Base-by-base conservation (phyloP, 2,113 vertebrate genomes). In the Triplophysa dalaica region DNA sequence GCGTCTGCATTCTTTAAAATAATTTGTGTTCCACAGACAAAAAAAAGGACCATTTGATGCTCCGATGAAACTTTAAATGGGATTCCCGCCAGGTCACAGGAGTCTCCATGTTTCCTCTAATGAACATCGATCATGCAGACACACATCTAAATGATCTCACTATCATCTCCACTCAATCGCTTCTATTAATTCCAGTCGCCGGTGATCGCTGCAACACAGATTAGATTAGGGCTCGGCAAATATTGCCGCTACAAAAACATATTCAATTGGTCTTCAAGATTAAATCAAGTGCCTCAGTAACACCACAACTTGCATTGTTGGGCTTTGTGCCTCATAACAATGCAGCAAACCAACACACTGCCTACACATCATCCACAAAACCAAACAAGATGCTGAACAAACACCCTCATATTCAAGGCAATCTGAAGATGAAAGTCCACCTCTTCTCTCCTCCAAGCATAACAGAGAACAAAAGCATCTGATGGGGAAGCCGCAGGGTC, bases 201-300 rank as follows among this genome's bases (percentile, higher is more conserved):
- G 48, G 54, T 81, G 79, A 86, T 70, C 83, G 82, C 86, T 75
- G 80, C 88, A 86, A 83, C 77, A 56, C 79, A 83, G 82, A 90
- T 87, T 86, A 79, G 85, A 91, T 90, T 91, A 92, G 78, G 81
- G 4, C 63, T 50, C 70, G 63, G 87, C 87, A 87, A 61, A 81
- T 83, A 89, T 80, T 87, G 85, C 85, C 82, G 88, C 85, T 78
- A 75, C 80, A 79, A 56, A 54, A 88, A 89, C 84, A 89, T 87
- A 91, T 90, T 92, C 89, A 91, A 91, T 90, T 91, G 89, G 73
- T 86, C 43, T 22, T 63, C 69, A 81, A 90, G 87, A 89, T 89
- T 84, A 83, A 86, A 91, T 88, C 38, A 61, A 84, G 81, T 75
- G 17, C 83, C 85, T 70, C 48, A 82, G 83, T 52, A 16, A 58